These are phyloP conservation scores for Caenorhabditis briggsae DNA, from an alignment of 1,140 invertebrate genomes.

Conservation along the genomic window DNA sequence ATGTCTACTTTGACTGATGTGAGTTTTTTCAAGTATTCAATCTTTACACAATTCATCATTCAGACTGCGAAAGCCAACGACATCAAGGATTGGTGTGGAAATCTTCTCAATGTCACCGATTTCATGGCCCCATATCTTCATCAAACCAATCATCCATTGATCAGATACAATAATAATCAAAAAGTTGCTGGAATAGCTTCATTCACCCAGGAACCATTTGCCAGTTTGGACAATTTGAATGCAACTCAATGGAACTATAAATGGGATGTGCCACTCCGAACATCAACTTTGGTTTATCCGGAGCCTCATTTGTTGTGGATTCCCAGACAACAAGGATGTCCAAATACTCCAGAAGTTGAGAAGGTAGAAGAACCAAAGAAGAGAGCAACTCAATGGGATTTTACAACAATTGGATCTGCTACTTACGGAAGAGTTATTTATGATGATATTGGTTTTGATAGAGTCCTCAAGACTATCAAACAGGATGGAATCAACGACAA, in stretches of 20 bases:
- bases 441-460: conserved; percentile 46
- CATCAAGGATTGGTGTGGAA: conserved; percentile 62
- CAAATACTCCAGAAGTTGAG: background rate
- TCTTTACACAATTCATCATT: background rate
- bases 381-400: conserved; percentile 16
- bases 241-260: conserved; percentile 59
- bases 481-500: conserved; percentile 18
- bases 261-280: conserved; percentile 33
- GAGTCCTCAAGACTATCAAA: conserved; percentile 27
- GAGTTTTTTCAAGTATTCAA: background rate
- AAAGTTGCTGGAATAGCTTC: background rate
- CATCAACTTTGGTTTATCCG: background rate
- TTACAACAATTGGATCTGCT: conserved; percentile 34
- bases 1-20: conserved; percentile 52
- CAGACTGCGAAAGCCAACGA: conserved; percentile 42
- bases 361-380: conserved; percentile 39
- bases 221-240: conserved; percentile 11
- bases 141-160: conserved; percentile 60
- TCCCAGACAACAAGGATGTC: conserved; percentile 31
- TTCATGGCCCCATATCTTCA: conserved; percentile 63
- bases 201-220: conserved; percentile 52
- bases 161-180: conserved; percentile 44
- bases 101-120: conserved; percentile 45
- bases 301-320: conserved; percentile 34
- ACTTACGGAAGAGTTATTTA: conserved; percentile 58